Evolutionary conservation across 2,113 vertebrate genomes (phyloP).

Genomic region (Carassius carassius): DNA sequence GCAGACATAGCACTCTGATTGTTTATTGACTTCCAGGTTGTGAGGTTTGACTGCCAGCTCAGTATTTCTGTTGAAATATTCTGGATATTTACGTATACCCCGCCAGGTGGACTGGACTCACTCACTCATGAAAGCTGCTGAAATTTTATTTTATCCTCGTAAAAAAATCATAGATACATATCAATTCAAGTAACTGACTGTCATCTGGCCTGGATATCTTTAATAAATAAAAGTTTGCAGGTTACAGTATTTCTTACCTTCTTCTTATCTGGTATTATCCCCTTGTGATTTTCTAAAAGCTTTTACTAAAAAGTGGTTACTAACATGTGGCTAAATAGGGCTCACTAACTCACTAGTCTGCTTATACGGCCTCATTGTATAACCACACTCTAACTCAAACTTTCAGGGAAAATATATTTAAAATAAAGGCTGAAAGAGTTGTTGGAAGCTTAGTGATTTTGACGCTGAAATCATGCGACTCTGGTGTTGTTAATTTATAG

Average conservation of each 20-base stretch:
- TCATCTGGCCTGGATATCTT: not conserved
- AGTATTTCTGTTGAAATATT: conserved; percentile 51
- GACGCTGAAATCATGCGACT: not conserved
- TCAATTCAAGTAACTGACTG: conserved; percentile 19
- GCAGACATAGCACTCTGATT: conserved; percentile 66
- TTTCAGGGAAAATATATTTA: not conserved
- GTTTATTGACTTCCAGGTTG: conserved; percentile 74
- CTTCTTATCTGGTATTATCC: not conserved
- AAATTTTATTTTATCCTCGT: conserved; percentile 24
- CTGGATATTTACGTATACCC: conserved; percentile 45
- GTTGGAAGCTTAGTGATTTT: not conserved
- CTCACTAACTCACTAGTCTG: too few relatives aligned
- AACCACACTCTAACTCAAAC: too few relatives aligned
- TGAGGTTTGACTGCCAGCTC: conserved; percentile 57
- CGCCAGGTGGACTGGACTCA: not conserved
- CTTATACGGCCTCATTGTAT: too few relatives aligned
- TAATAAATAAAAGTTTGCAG: not conserved
- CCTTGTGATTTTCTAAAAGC: not conserved
- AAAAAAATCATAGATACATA: conserved; percentile 23
- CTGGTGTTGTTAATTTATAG: too few relatives aligned
- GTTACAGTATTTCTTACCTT: not conserved
- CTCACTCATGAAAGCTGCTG: not conserved
- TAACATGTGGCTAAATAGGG: not conserved
- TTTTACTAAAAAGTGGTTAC: not conserved
- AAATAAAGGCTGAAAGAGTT: not conserved